phyloP scores from a whole-genome alignment of 2,888 invertebrate species.

The Xylota sylvarum region DNA sequence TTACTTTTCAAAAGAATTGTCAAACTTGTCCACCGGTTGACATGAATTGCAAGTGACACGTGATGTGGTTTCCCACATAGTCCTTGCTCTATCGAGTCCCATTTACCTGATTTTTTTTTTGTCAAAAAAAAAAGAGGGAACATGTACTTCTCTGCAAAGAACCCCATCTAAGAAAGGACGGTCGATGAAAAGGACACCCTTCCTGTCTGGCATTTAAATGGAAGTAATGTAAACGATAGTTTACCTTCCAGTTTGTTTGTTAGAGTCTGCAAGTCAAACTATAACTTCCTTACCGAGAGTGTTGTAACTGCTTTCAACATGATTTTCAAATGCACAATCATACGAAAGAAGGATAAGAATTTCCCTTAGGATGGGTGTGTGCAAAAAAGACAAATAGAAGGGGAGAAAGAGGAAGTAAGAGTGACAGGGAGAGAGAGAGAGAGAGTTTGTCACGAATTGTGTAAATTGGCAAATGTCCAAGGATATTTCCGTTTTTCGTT shows the following conservation, averaged over 20 bases:
- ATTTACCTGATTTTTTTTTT: neutral
- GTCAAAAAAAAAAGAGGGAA: neutral
- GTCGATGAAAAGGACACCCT: neutral
- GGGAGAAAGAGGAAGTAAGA: neutral
- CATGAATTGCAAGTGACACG: neutral
- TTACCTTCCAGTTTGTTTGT: constrained; percentile 10
- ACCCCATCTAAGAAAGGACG: neutral
- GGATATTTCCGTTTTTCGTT: constrained; percentile 26
- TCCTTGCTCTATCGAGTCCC: neutral
- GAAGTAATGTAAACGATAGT: constrained; percentile 4
- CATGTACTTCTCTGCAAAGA: neutral
- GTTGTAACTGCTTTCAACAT: constrained; percentile 19
- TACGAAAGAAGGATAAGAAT: neutral
- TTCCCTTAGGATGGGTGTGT: neutral
- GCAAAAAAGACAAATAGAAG: neutral
- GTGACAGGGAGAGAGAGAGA: neutral
- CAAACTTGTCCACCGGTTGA: neutral
- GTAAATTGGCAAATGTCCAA: constrained; percentile 29
- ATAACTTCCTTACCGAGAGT: neutral
- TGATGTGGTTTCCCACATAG: neutral
- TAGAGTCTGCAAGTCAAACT: constrained; percentile 13
- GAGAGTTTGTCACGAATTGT: constrained; percentile 28
- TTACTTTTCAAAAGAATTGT: neutral
- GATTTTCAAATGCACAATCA: constrained; percentile 21
- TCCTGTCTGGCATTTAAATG: neutral